These are phyloP conservation scores for Ochotona curzoniae DNA, from an alignment of 2,113 vertebrate genomes.

Conservation along the genomic window DNA sequence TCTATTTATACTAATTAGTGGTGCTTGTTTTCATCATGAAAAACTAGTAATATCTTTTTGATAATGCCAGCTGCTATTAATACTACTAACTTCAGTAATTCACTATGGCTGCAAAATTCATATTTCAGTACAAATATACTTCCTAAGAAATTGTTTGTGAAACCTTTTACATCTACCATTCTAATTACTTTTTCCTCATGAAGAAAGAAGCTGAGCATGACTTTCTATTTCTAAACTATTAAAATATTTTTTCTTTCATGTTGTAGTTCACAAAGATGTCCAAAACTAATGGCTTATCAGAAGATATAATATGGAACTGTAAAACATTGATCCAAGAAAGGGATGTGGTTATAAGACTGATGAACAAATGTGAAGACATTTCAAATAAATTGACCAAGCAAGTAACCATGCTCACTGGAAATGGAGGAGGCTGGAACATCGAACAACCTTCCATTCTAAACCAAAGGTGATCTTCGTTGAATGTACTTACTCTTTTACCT, in stretches of 20 bases:
- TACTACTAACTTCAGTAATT: no score
- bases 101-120: no score
- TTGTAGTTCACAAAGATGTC: constrained; percentile 88
- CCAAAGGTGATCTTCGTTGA: constrained; percentile 87
- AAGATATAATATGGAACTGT: constrained; percentile 92
- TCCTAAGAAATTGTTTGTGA: no score
- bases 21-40: no score
- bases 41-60: no score
- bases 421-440: constrained; percentile 86
- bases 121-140: no score
- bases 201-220: neutral
- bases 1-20: no score
- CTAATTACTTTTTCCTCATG: neutral
- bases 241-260: constrained; percentile 54
- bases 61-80: no score
- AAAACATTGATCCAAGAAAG: constrained; percentile 93
- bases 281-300: constrained; percentile 90
- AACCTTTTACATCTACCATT: no score
- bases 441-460: constrained; percentile 92
- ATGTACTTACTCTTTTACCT: constrained; percentile 29
- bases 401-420: constrained; percentile 91
- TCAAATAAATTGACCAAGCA: constrained; percentile 92
- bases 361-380: constrained; percentile 96
- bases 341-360: constrained; percentile 93
- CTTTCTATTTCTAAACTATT: constrained; percentile 16